Evolutionary conservation across 2,888 invertebrate genomes (phyloP).

Genomic region (Hemithea aestivaria): DNA sequence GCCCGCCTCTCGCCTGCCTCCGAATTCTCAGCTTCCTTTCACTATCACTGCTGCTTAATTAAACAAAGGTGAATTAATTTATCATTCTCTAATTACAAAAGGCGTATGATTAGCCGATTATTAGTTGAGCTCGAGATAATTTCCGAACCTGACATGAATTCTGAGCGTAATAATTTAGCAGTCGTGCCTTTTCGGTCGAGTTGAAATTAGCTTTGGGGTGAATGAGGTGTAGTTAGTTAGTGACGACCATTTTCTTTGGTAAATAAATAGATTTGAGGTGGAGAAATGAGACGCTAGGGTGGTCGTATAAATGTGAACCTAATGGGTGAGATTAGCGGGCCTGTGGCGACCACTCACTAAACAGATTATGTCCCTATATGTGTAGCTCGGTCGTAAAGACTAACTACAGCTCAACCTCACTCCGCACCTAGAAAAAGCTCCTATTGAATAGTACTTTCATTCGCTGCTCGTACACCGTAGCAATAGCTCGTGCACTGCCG

Average conservation of each 20-base stretch:
- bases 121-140: slow-evolving; percentile 39
- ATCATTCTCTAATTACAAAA: slow-evolving; percentile 41
- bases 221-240: slow-evolving; percentile 30
- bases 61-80: slow-evolving; percentile 41
- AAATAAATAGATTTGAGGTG: slow-evolving; percentile 36
- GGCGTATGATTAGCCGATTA: slow-evolving; percentile 37
- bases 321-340: slow-evolving; percentile 34
- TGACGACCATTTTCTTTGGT: slow-evolving; percentile 32
- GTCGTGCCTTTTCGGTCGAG: slow-evolving; percentile 39
- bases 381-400: slow-evolving; percentile 38
- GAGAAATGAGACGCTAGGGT: slow-evolving; percentile 36
- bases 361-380: slow-evolving; percentile 37
- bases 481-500: too few species aligned
- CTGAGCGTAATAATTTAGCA: slow-evolving; percentile 41
- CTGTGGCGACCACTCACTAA: slow-evolving; percentile 33
- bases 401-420: slow-evolving; percentile 44
- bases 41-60: slow-evolving; percentile 37
- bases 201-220: slow-evolving; percentile 46
- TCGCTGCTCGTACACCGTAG: too few species aligned
- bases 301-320: slow-evolving; percentile 41
- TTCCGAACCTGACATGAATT: slow-evolving; percentile 37
- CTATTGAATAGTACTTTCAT: too few species aligned
- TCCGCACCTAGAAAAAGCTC: slow-evolving; percentile 23
- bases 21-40: slow-evolving; percentile 30
- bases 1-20: slow-evolving; percentile 18